Percentiles rank a stretch among this genome's conserved stretches.
phyloP scores from a whole-genome alignment of 2,888 invertebrate genomes.

The Heteropelma amictum region DNA sequence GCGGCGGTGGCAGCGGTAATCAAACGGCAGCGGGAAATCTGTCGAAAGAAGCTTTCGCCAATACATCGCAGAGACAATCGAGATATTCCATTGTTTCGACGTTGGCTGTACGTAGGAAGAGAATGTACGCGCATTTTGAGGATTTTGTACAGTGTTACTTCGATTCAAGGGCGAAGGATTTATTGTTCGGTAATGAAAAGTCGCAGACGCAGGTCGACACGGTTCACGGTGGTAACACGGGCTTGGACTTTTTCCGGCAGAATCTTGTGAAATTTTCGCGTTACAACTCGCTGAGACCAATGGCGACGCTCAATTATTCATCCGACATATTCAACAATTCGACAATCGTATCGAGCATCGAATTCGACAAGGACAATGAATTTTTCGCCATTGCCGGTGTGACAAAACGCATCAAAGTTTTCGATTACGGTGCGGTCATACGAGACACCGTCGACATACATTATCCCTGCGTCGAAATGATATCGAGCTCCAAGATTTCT shows the following conservation, averaged over 20 bases:
- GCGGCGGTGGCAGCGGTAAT: too few relatives aligned
- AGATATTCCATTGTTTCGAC: conserved; percentile 75
- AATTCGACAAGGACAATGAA: conserved; percentile 97
- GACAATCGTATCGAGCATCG: conserved; percentile 93
- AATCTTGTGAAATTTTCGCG: conserved; percentile 92
- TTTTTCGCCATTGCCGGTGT: conserved; percentile 97
- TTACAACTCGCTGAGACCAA: conserved; percentile 87
- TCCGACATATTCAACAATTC: conserved; percentile 93
- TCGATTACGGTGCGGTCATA: conserved; percentile 92
- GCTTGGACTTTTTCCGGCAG: conserved; percentile 88
- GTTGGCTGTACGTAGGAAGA: conserved; percentile 84
- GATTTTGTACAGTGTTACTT: conserved; percentile 94
- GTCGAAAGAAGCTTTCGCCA: conserved; percentile 61
- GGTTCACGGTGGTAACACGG: conserved; percentile 71
- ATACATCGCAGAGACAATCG: conserved; percentile 59
- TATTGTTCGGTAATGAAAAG: conserved; percentile 80
- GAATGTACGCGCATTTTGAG: conserved; percentile 92
- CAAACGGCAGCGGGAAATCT: conserved; percentile 22
- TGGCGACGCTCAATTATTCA: conserved; percentile 94
- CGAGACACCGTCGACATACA: conserved; percentile 93
- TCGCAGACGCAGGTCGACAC: conserved; percentile 52
- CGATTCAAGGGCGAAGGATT: conserved; percentile 85
- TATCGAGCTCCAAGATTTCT: conserved; percentile 94
- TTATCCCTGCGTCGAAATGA: conserved; percentile 95
- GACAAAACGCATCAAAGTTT: conserved; percentile 95